Evolutionary conservation across 2,113 vertebrate genomes (phyloP), one percentile per base, ranked within the genome.

Genomic region (Canis aureus): DNA sequence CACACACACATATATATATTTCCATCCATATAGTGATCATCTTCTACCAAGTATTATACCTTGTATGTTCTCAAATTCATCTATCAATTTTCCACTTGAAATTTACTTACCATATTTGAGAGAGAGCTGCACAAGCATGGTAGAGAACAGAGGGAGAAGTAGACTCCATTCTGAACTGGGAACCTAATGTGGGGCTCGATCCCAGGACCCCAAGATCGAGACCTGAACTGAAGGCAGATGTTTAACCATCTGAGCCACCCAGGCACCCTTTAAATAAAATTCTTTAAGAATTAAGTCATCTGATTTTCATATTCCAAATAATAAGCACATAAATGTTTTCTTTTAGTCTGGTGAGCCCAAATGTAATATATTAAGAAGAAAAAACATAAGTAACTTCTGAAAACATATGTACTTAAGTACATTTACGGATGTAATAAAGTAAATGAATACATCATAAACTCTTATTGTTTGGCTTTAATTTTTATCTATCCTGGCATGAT

Each of bases 281-380:
- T 89, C 1, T 5, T 8, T 87, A 29, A 51, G 27, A 71, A 13
- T 87, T 94, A 55, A 49, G 19, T 35, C 67, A 16, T 76, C n/a
- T 66, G 0, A 84, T 89, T 67, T 94, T 94, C 10, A 92, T 29
- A 94, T 91, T 84, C 0, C 38, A 94, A 84, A 80, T n/a, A 84
- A 60, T 0, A 94, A 17, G 12, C 20, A 66, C 23, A 73, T 43
- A 80, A 57, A 64, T 81, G 38, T 59, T 89, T 85, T 69, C 2
- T 71, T 57, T 73, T 15, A 76, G 1, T 82, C 13, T 86, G n/a
- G 4, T 67, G 23, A 64, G 10, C 9, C 7, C 29, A 69, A 91
- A 62, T 74, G 8, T 62, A 83, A 84, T 91, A 27, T 88, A 71
- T 29, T 88, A 69, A 4, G 43, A 62, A 86, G 29, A 80, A 32